phyloP scores from a whole-genome alignment of 2,888 invertebrate species.

The Norana najaformis region DNA sequence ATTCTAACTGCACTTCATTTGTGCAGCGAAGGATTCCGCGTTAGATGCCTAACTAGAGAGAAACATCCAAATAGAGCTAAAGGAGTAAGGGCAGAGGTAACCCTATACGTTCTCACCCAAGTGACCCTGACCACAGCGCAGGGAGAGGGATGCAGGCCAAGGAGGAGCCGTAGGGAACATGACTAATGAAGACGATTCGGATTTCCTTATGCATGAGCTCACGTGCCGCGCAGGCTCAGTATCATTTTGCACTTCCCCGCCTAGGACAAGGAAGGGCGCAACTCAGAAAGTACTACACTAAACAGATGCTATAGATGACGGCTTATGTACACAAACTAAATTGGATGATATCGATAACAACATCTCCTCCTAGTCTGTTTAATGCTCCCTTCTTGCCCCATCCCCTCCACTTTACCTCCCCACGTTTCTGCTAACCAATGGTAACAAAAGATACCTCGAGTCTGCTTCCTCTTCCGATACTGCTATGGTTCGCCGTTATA shows the following conservation, averaged over 20 bases:
- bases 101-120: constrained; percentile 4
- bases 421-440: neutral
- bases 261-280: neutral
- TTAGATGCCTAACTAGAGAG: no score
- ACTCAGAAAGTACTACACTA: neutral
- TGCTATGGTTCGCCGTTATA: neutral
- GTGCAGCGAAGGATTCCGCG: neutral
- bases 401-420: neutral
- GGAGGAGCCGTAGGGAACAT: neutral
- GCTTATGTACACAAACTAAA: constrained; percentile 6
- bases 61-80: neutral
- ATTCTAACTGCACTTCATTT: neutral
- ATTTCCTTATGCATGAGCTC: neutral
- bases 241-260: constrained; percentile 15
- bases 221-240: neutral
- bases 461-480: neutral
- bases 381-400: neutral
- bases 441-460: neutral
- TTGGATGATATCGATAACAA: constrained; percentile 13
- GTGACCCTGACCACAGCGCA: neutral
- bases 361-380: constrained; percentile 16
- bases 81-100: neutral
- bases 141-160: neutral
- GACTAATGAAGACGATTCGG: neutral
- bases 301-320: neutral